These are phyloP conservation scores for Echinops telfairi DNA, from an alignment of 2,113 vertebrate genomes.

Conservation along the genomic window DNA sequence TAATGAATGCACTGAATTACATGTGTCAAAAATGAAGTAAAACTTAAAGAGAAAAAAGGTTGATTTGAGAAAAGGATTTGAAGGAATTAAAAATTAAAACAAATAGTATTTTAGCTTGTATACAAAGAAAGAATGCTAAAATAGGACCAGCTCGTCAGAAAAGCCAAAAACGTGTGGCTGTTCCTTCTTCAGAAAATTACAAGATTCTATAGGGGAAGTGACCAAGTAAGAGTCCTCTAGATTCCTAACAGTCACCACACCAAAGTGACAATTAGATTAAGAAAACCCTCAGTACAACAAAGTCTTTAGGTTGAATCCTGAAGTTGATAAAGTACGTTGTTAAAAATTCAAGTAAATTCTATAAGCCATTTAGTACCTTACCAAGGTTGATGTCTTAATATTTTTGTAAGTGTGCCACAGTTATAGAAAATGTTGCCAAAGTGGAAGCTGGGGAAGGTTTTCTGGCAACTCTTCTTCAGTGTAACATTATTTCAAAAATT, in stretches of 20 bases:
- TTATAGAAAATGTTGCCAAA: not conserved
- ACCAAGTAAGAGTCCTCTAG: not conserved
- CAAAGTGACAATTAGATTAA: not conserved
- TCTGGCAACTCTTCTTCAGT: not conserved
- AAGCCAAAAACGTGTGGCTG: not conserved
- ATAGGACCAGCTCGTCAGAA: not conserved
- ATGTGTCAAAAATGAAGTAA: not conserved
- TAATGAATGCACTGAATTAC: not conserved
- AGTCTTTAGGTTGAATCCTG: not conserved
- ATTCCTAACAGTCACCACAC: not conserved
- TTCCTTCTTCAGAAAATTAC: not conserved
- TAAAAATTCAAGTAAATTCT: not conserved
- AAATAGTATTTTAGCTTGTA: not conserved
- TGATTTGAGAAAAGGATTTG: not conserved
- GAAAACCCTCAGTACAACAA: not conserved
- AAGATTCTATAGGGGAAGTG: not conserved
- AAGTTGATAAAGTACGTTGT: not conserved
- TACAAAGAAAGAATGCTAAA: not conserved
- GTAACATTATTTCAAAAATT: conserved; percentile 28
- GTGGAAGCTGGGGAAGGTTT: not conserved
- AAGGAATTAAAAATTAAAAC: conserved; percentile 16
- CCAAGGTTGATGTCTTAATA: not conserved
- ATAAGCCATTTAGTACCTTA: not conserved
- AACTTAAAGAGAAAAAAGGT: not conserved
- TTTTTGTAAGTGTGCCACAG: not conserved